These are phyloP conservation scores for Maniola jurtina DNA, from an alignment of 1,140 invertebrate genomes.

Conservation along the genomic window DNA sequence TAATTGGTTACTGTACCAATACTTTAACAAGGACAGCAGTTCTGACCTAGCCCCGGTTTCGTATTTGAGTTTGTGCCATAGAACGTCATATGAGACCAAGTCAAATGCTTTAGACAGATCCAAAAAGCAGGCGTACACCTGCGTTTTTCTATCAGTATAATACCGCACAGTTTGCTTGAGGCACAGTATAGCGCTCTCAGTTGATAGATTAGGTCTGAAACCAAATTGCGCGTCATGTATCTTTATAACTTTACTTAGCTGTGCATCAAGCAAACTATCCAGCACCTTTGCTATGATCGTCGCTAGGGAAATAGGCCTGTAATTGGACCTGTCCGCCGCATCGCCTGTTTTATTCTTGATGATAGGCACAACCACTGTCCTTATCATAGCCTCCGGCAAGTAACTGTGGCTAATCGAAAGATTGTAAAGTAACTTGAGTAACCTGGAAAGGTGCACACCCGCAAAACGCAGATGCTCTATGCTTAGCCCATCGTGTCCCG, in stretches of 20 bases:
- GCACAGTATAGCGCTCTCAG: conserved; percentile 20
- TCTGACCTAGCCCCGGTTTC: too few species aligned
- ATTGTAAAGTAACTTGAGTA: conserved; percentile 18
- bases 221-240: conserved; percentile 33
- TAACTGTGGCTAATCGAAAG: conserved; percentile 20
- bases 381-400: conserved; percentile 19
- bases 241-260: conserved; percentile 16
- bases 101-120: too few species aligned
- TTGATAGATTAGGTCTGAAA: conserved; percentile 22
- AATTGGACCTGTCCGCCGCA: too few species aligned
- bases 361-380: conserved; percentile 19
- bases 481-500: conserved; percentile 29
- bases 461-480: conserved; percentile 27
- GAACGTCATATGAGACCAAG: too few species aligned
- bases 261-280: conserved; percentile 17
- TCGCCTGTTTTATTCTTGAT: too few species aligned
- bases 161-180: conserved; percentile 33
- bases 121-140: too few species aligned
- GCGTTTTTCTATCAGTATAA: too few species aligned
- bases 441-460: conserved; percentile 23
- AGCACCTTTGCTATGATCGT: conserved; percentile 30
- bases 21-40: too few species aligned
- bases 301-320: conserved; percentile 27
- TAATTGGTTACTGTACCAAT: too few species aligned
- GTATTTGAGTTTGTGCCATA: too few species aligned